These are phyloP conservation scores for Acropora yongei DNA, from an alignment of 64 coral and sea anemone species.

Conservation along the genomic window DNA sequence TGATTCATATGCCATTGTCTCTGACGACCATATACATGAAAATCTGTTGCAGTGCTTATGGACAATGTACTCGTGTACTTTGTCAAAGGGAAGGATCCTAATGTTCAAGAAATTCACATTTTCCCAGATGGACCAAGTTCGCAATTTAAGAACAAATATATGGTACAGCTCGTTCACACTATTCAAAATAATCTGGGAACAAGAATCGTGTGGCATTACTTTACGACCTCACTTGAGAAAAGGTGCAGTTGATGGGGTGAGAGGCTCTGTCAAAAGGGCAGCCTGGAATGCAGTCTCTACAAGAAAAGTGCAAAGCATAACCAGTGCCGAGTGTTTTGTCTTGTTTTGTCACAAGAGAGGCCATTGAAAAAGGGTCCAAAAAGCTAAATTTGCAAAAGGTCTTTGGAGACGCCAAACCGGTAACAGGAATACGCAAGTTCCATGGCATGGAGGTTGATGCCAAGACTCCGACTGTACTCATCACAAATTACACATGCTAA, in stretches of 20 bases:
- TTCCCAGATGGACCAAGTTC: slow-evolving; percentile 51
- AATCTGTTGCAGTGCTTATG: slow-evolving; percentile 58
- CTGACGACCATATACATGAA: slow-evolving; percentile 53
- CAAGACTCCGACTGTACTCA: no score
- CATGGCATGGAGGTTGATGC: slow-evolving; percentile 30
- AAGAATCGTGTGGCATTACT: slow-evolving; percentile 56
- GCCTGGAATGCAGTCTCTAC: slow-evolving; percentile 58
- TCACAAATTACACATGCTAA: no score
- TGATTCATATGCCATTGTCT: slow-evolving; percentile 32
- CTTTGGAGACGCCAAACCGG: slow-evolving; percentile 26
- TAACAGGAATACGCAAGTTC: slow-evolving; percentile 42
- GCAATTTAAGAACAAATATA: slow-evolving; percentile 52
- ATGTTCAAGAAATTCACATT: slow-evolving; percentile 26
- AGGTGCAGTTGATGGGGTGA: slow-evolving; percentile 69
- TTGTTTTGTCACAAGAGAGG: slow-evolving; percentile 5
- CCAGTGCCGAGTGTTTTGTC: slow-evolving; percentile 20
- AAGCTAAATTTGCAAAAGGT: not conserved
- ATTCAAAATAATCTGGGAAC: slow-evolving; percentile 29
- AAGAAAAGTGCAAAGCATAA: slow-evolving; percentile 43
- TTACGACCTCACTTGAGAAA: slow-evolving; percentile 59
- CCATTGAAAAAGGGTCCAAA: not conserved
- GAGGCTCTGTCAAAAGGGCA: slow-evolving; percentile 57
- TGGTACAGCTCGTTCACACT: slow-evolving; percentile 23
- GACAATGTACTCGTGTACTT: slow-evolving; percentile 23
- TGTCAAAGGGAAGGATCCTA: slow-evolving; percentile 24